Evolutionary conservation across 2,888 invertebrate species (phyloP), one percentile per base, ranked within the genome.

Genomic region (Campoplex capitator): DNA sequence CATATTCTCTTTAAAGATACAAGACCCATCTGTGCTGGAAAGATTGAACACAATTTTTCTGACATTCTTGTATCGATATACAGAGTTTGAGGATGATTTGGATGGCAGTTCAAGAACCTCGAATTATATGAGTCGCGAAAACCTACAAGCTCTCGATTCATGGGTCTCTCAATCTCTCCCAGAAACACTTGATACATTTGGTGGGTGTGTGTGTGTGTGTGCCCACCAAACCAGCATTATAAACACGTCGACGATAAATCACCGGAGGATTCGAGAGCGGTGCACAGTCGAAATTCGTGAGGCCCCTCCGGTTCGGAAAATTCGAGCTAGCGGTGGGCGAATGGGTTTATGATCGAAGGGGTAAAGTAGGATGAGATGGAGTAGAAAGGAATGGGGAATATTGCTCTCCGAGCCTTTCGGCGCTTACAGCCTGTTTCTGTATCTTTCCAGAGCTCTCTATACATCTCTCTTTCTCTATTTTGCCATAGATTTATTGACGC

Each of bases 171-270:
- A 68, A 80, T 85, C 70, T 75, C 82, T 71, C 48, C 51, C 73
- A 75, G 82, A 89, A 85, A 88, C 83, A 88, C 86, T 85, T 88
- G 85, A 88, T 87, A 84, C 82, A 73, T 81, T 81, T 78, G 83
- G 88, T 83, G 38, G 3, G 38, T 38, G 78, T 23, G 23, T 23
- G 38, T 38, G 38, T 38, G 78, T 87, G 84, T 45, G 68, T 35
- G 70, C 74, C 74, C 73, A 51, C 76, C 75, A 85, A 82, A 81
- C 84, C 83, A 83, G 88, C 88, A 91, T 92, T 92, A 91, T 92
- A 91, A 92, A 92, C 90, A 92, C 91, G 91, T 90, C 91, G 88
- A 77, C 89, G 90, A 92, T 92, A 92, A 92, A 92, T 92, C 92
- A 84, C 77, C 86, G 62, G 73, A 58, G 51, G 88, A 90, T 90